Percentiles rank a stretch among this genome's conserved stretches.
These are phyloP conservation scores for Chaetodon trifascialis DNA, from an alignment of 2,113 vertebrate species.

Conservation along the genomic window DNA sequence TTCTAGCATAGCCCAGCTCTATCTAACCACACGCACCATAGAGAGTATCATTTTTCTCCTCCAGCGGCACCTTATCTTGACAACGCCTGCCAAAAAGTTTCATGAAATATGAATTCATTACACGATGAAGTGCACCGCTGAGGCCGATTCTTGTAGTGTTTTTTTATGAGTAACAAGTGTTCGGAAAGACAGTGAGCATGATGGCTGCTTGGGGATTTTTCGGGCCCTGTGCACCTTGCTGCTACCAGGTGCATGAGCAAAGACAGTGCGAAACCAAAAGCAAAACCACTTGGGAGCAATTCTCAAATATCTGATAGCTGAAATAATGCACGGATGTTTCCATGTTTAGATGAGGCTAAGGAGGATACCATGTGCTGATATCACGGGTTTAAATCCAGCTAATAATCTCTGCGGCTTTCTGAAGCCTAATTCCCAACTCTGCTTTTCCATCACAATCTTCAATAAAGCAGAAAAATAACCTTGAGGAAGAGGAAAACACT, in stretches of 20 bases:
- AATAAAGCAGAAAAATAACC: background rate
- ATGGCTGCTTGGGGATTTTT: constrained; percentile 45
- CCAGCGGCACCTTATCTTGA: constrained; percentile 51
- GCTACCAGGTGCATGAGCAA: constrained; percentile 52
- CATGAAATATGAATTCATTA: constrained; percentile 63
- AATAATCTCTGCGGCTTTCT: constrained; percentile 9
- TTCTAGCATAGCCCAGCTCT: constrained; percentile 30
- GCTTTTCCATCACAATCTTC: background rate
- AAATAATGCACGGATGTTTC: constrained; percentile 26
- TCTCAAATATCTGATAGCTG: constrained; percentile 23
- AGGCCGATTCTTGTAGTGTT: constrained; percentile 45
- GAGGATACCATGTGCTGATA: constrained; percentile 29
- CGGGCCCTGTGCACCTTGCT: constrained; percentile 48
- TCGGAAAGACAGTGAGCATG: constrained; percentile 41
- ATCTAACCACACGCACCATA: constrained; percentile 7
- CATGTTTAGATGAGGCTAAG: constrained; percentile 5
- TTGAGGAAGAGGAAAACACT: background rate
- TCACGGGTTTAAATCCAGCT: background rate
- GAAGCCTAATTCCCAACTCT: background rate
- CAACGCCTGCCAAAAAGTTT: constrained; percentile 54
- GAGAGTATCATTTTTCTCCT: constrained; percentile 61
- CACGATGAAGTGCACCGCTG: constrained; percentile 35
- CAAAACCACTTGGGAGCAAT: constrained; percentile 14
- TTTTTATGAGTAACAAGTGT: constrained; percentile 67
- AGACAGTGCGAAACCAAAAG: constrained; percentile 8